Evolutionary conservation across 2,797 vertebrate genomes (phyloP), one percentile per base, ranked within the genome.

Genomic region (Petrocephalus schoutedeni): DNA sequence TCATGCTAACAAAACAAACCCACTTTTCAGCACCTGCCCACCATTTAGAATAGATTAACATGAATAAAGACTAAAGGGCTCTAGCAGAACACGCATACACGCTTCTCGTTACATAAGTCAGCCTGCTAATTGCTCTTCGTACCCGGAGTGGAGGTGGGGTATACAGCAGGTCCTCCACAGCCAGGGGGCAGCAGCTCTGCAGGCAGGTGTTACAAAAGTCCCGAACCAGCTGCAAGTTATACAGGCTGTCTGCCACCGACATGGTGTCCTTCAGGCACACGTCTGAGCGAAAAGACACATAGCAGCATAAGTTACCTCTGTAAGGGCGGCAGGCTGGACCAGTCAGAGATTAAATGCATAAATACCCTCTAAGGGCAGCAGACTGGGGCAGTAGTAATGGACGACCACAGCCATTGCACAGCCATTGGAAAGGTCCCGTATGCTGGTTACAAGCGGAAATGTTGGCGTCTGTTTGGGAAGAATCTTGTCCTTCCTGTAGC

Each of bases 191-290:
- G 93, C 96, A 96, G 4, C 94, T 92, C 88, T 95, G 95, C 36
- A 98, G 93, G 88, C 93, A 95, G 83, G 93, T 94, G 61, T 93
- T 92, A 41, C 96, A 97, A 90, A 98, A 97, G 1, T 97, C 96
- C 88, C 91, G 95, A 84, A 98, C 95, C 59, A 98, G 92, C 94
- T 97, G 97, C 64, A 98, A 94, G 92, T 98, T 98, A 93, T 98
- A 97, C 51, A 98, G 92, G 90, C 97, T 98, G 95, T 98, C 97
- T 0, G 97, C 96, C 90, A 98, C 95, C 0, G 97, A 98, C 97
- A 98, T 98, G 87, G 96, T 97, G 93, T 98, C 97, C 94, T 98
- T 98, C 93, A 98, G 93, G 91, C 97, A 98, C 87, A 98, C 96
- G 71, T 98, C 97, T 98, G 92, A 45, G 87, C 36, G 88, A 45